Evolutionary conservation across 2,888 invertebrate genomes (phyloP), one percentile per base, ranked within the genome.

Genomic region (Allolobophora icterica): DNA sequence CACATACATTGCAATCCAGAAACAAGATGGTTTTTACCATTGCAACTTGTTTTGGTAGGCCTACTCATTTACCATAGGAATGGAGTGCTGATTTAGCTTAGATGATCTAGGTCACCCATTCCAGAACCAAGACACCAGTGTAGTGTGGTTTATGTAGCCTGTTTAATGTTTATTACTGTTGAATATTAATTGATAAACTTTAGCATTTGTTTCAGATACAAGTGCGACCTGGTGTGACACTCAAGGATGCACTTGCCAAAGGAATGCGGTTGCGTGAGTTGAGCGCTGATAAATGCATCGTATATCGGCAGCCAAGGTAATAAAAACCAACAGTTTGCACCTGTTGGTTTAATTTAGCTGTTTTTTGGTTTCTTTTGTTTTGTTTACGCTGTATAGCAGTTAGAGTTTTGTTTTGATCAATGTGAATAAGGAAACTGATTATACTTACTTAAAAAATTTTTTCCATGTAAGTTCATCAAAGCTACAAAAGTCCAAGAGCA

Each of bases 221-320:
- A 92, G 96, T 96, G 90, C 96, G 96, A 93, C 97, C 97, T 91
- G 98, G 98, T 19, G 94, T 94, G 38, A 97, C 97, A n/a, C 96
- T 99, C 91, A 96, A 98, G 93, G 98, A 98, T 94, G 98, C 98
- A 90, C 96, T 99, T 92, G 97, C 97, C 93, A 99, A 98, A 96
- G 98, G 99, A 42, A 97, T 99, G 96, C 98, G 97, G 95, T 96
- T 98, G 91, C 96, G 99, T 89, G 98, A 98, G 95, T 96, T 99
- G 93, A 97, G 97, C 84, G 97, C 98, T 93, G 98, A 98, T 95
- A 97, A 97, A 97, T 99, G 99, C 96, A 97, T 97, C 95, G 98
- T 98, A 92, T 97, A 90, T 35, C 83, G 84, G 45, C 35, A 84
- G 8, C 83, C 87, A 30, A 89, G 58, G 92, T 92, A 33, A 71